Conservation (phyloP, 2,888 invertebrate species). For the Odontocolon sp. region DNA sequence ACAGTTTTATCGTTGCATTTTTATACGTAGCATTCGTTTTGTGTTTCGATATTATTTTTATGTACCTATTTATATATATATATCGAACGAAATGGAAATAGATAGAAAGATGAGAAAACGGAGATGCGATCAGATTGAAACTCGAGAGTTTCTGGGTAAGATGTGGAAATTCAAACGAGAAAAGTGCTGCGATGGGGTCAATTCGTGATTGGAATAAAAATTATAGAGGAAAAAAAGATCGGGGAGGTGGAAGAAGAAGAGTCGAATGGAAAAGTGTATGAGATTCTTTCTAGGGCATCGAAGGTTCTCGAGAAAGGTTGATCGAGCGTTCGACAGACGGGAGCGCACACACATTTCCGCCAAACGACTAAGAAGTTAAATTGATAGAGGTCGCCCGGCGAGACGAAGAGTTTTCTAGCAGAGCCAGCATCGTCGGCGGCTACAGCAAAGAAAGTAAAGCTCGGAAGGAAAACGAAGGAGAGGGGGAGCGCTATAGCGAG, state of each 20-base stretch:
- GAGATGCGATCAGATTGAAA: background rate
- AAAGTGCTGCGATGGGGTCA: conserved; percentile 41
- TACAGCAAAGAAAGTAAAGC: conserved; percentile 43
- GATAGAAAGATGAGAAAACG: too few species aligned
- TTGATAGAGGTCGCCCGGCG: conserved; percentile 66
- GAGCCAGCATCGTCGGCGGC: conserved; percentile 27
- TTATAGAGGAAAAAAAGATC: background rate
- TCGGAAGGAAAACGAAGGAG: conserved; percentile 15
- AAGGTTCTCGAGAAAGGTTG: conserved; percentile 51
- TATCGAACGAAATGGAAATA: too few species aligned
- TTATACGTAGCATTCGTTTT: background rate
- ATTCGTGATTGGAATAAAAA: conserved; percentile 62
- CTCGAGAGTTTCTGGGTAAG: background rate
- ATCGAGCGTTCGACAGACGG: conserved; percentile 63
- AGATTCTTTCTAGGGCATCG: conserved; percentile 19
- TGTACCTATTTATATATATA: background rate
- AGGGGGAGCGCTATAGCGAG: conserved; percentile 44
- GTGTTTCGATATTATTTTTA: background rate
- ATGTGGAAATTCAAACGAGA: background rate
- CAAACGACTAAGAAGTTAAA: conserved; percentile 70
- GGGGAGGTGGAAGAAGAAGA: conserved; percentile 5
- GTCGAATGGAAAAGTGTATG: conserved; percentile 4
- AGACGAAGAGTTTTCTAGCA: conserved; percentile 5
- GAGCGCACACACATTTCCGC: conserved; percentile 29
- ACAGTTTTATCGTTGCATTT: conserved; percentile 13